Evolutionary conservation across 2,888 invertebrate species (phyloP).

Genomic region (Carabus problematicus): DNA sequence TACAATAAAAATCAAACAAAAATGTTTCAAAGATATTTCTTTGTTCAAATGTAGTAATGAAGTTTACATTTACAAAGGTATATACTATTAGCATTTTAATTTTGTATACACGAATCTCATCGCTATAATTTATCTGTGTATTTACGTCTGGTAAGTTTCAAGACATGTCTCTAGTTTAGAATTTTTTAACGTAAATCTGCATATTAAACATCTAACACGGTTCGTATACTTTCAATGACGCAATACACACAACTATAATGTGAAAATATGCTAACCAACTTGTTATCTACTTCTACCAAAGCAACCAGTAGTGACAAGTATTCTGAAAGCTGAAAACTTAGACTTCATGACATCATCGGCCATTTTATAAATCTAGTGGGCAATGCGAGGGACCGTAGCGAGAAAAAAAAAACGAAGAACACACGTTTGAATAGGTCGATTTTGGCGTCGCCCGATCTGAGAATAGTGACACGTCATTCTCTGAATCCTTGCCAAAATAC

Average conservation of each 20-base stretch:
- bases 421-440: constrained; percentile 22
- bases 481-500: constrained; percentile 13
- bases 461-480: constrained; percentile 11
- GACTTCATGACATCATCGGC: no score
- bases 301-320: no score
- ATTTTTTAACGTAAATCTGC: constrained; percentile 22
- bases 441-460: constrained; percentile 21
- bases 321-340: no score
- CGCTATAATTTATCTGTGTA: no score
- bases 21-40: no score
- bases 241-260: constrained; percentile 26
- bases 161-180: no score
- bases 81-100: no score
- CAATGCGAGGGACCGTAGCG: not conserved
- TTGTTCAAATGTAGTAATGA: no score
- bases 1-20: no score
- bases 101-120: no score
- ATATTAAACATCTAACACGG: constrained; percentile 25
- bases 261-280: constrained; percentile 24
- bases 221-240: constrained; percentile 28
- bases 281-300: constrained; percentile 17
- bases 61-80: no score
- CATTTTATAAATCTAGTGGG: not conserved
- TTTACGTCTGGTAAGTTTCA: no score
- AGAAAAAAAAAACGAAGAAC: not conserved